A percentile compares a stretch with the other conserved stretches of the same genome.
Evolutionary conservation across 1,140 invertebrate genomes (phyloP).

Genomic region (Brachionus plicatilis): DNA sequence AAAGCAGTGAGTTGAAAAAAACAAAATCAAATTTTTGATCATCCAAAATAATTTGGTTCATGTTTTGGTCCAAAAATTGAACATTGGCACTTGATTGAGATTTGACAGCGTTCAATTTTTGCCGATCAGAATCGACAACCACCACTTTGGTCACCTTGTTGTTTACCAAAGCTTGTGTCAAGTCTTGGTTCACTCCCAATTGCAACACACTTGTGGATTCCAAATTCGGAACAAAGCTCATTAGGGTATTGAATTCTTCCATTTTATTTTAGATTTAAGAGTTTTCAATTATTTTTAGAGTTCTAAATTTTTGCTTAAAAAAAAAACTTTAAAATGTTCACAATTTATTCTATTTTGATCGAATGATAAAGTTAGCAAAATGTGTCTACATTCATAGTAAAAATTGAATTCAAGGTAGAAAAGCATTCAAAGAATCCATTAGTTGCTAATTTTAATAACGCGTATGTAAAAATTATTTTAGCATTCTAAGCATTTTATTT

Average conservation of each 20-base stretch:
- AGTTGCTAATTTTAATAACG: background rate
- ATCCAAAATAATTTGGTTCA: background rate
- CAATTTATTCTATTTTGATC: background rate
- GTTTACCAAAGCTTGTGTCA: background rate
- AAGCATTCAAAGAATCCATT: background rate
- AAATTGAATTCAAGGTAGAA: background rate
- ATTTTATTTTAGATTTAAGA: background rate
- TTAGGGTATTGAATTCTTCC: conserved; percentile 29
- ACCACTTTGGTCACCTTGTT: background rate
- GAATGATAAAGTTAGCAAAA: background rate
- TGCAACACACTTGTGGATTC: background rate
- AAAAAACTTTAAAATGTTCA: background rate
- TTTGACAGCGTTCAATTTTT: background rate
- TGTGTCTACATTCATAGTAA: background rate
- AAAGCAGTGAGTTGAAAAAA: background rate
- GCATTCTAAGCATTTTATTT: background rate
- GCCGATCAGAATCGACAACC: background rate
- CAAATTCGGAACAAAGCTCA: conserved; percentile 24
- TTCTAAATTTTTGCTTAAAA: background rate
- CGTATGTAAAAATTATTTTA: background rate
- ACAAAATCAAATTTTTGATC: conserved; percentile 28
- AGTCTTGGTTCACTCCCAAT: background rate
- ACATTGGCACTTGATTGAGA: background rate
- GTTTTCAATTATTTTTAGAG: background rate
- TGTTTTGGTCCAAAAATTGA: background rate